These are phyloP conservation scores for Chloropsis cyanopogon DNA, from an alignment of 2,113 vertebrate species.

Conservation along the genomic window DNA sequence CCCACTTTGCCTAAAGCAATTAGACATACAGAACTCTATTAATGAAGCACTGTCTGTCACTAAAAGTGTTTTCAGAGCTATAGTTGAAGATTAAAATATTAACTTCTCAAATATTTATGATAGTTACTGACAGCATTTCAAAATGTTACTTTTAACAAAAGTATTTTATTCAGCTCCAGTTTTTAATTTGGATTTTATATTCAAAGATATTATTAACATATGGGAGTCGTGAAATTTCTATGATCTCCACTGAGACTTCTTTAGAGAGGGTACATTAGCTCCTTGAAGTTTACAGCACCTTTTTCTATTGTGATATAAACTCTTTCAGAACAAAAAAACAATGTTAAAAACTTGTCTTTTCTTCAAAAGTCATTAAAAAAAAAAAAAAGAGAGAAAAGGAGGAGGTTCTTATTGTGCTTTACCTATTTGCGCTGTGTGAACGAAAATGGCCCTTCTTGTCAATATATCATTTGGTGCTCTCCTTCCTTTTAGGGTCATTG, in stretches of 20 bases:
- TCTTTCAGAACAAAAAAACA: not conserved
- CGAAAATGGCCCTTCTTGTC: not conserved
- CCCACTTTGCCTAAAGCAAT: conserved; percentile 80
- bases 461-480: not conserved
- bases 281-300: conserved; percentile 60
- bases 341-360: not conserved
- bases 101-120: conserved; percentile 86
- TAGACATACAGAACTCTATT: conserved; percentile 85
- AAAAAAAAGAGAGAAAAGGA: not conserved
- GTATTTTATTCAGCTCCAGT: conserved; percentile 75
- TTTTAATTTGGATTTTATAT: conserved; percentile 82
- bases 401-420: not conserved
- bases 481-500: conserved; percentile 12
- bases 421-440: not conserved
- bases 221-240: conserved; percentile 62
- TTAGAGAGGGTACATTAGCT: conserved; percentile 54
- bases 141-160: conserved; percentile 83
- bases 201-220: conserved; percentile 78
- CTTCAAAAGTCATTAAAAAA: not conserved
- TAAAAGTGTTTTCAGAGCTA: conserved; percentile 80
- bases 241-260: conserved; percentile 66
- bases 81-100: conserved; percentile 82
- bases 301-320: conserved; percentile 38
- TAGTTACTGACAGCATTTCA: conserved; percentile 83
- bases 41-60: conserved; percentile 84